phyloP scores from a whole-genome alignment of 2,113 vertebrate species.

The Callipepla squamata region DNA sequence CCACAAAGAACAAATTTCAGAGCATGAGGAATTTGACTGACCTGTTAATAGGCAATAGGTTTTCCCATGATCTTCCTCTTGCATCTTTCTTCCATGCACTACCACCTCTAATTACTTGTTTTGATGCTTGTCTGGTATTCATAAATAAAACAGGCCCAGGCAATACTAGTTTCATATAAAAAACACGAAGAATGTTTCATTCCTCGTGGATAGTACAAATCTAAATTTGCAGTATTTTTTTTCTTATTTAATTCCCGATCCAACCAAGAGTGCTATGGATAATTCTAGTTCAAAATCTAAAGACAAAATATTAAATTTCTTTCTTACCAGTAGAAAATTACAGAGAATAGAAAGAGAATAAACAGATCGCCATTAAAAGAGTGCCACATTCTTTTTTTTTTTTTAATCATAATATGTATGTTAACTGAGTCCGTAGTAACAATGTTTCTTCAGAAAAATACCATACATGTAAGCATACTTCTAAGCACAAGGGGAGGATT shows the following conservation, averaged over 20 bases:
- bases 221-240: background rate
- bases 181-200: background rate
- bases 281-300: background rate
- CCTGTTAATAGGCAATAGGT: conserved; percentile 11
- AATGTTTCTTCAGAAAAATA: background rate
- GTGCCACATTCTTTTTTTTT: background rate
- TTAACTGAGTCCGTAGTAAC: background rate
- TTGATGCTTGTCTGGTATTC: conserved; percentile 19
- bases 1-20: background rate
- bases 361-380: background rate
- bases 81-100: background rate
- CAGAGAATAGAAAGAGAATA: background rate
- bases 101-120: conserved; percentile 4
- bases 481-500: background rate
- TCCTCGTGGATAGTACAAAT: background rate
- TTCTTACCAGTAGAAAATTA: background rate
- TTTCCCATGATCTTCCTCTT: background rate
- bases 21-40: background rate
- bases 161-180: background rate
- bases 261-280: background rate
- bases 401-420: background rate
- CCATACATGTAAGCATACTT: background rate
- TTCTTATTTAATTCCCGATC: background rate
- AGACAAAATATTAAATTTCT: background rate
- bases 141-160: conserved; percentile 25